phyloP scores from a whole-genome alignment of 2,888 invertebrate species.

The Thysanoteuthis rhombus region DNA sequence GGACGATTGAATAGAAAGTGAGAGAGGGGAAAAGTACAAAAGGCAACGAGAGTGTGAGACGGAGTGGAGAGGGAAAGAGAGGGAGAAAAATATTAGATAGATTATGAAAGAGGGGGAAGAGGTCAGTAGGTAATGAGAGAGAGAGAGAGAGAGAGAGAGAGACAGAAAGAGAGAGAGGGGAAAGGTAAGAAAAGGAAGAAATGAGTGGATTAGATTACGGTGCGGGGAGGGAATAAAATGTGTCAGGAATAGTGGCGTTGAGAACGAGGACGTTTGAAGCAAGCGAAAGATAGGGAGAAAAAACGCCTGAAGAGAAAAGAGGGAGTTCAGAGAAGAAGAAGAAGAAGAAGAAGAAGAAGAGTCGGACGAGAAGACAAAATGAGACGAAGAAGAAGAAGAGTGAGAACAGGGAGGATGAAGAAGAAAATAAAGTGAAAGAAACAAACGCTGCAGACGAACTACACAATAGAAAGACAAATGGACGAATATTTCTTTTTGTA shows the following conservation, averaged over 20 bases:
- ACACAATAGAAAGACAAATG: neutral
- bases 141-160: neutral
- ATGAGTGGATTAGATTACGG: too few species aligned
- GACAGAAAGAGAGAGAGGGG: neutral
- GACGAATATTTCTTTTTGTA: too few species aligned
- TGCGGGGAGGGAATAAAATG: neutral
- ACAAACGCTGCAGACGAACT: too few species aligned
- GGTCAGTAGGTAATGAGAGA: too few species aligned
- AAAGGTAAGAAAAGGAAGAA: neutral
- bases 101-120: too few species aligned
- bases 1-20: too few species aligned
- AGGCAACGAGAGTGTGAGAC: too few species aligned
- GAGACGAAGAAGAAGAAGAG: neutral
- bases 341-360: neutral
- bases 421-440: neutral
- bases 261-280: neutral
- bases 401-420: neutral
- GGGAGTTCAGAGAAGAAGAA: neutral
- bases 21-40: too few species aligned
- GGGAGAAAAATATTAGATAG: too few species aligned
- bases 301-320: neutral
- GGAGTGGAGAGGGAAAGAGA: too few species aligned
- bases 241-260: neutral
- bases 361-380: neutral
- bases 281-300: neutral